Evolutionary conservation across 2,797 vertebrate species (phyloP), one percentile per base, ranked within the genome.

Genomic region (Stomatorhinus walkeri): DNA sequence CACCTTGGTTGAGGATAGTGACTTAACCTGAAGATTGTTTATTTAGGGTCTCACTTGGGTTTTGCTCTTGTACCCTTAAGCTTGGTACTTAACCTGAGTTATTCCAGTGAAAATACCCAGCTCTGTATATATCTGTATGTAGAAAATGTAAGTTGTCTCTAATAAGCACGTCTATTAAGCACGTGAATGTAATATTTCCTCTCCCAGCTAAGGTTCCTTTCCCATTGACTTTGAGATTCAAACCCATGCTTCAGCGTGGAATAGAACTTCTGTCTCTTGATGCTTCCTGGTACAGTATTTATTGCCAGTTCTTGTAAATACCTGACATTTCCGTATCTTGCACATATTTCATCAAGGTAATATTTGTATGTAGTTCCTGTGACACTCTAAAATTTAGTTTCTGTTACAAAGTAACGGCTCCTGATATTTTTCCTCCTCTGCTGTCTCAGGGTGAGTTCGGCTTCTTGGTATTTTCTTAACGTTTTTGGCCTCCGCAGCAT

Each of bases 381-480:
- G 5, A 79, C 16, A 79, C 32, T 76, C 14, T 43, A 79, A 79
- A 79, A 36, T 43, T 7, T 81, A 81, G 36, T 81, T 81, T 79
- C 72, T 81, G 36, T 46, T 81, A 19, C 76, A 8, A 81, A 81
- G 36, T 81, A 40, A 79, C 19, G 16, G 14, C 16, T 79, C 72
- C 36, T 79, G 36, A 79, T 40, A 16, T 14, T 9, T 48, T 43
- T 22, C 3, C 12, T 81, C 46, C n/a, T 48, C n/a, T 83, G 16
- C 36, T 48, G 36, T 83, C 83, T 48, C 91, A 96, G 95, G 96
- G 95, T 96, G 90, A 97, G 95, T 43, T 97, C 96, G 0, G 96
- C 96, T 0, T 97, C 96, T 90, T 97, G 97, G 97, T 97, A 97
- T 91, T 97, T 97, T 92, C 96, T 97, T 12, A 97, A 97, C 0